Conservation (phyloP, 2,888 invertebrate genomes). For the Drosophila anomelani region DNA sequence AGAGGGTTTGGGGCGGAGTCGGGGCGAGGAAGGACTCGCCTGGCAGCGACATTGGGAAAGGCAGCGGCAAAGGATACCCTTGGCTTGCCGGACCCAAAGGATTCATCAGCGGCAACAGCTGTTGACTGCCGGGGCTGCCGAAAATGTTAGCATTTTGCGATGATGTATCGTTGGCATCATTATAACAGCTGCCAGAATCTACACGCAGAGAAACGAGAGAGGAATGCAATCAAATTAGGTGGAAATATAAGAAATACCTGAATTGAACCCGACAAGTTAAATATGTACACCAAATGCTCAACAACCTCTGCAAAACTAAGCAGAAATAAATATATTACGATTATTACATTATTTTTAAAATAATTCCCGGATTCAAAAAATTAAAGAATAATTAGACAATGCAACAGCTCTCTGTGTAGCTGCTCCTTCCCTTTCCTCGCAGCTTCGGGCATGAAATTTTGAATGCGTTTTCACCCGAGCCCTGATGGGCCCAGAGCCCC, state of each 20-base stretch:
- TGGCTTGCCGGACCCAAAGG: conserved; percentile 74
- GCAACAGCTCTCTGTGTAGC: conserved; percentile 1
- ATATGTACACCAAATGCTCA: background rate
- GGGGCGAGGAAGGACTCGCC: conserved; percentile 4
- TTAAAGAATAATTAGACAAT: no score
- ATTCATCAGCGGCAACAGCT: conserved; percentile 79
- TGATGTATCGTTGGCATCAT: conserved; percentile 81
- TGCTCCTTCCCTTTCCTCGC: background rate
- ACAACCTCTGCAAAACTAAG: no score
- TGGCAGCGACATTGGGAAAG: conserved; percentile 7
- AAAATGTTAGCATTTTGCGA: conserved; percentile 80
- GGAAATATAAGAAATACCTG: background rate
- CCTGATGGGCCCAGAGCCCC: conserved; percentile 58
- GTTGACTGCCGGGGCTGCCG: conserved; percentile 70
- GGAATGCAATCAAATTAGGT: background rate
- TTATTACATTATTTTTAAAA: no score
- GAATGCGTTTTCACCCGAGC: conserved; percentile 69
- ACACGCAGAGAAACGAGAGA: background rate
- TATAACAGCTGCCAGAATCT: conserved; percentile 73
- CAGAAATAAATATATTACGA: background rate
- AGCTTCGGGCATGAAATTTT: conserved; percentile 54
- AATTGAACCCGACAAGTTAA: no score
- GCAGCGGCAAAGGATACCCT: conserved; percentile 34
- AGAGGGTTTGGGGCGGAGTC: conserved; percentile 35
- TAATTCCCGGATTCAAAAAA: background rate